Base-by-base conservation (phyloP, 2,888 invertebrate species). In the Pyralis farinalis region DNA sequence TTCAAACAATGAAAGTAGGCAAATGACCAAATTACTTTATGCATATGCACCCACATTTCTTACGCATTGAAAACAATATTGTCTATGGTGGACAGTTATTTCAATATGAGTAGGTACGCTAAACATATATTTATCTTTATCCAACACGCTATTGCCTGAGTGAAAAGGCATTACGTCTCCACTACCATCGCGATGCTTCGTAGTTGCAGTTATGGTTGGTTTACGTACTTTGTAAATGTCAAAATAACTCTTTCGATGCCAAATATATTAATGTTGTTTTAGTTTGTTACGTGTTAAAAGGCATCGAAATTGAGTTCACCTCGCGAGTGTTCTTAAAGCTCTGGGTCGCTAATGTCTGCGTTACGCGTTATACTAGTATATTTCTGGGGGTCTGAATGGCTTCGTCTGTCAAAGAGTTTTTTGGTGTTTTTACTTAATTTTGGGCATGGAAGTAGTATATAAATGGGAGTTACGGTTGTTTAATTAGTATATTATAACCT, bases 171-270 rank as follows among this genome's bases (percentile, higher is more conserved):
- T 16, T 33, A 30, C 22, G 10, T 30, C 20, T 30, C 21, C 30
- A 30, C 21, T 22, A 22, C 8, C 6, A 8, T 11, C 1, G 16
- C 9, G 22, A 6, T 37, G 30, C 11, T 37, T 12, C 21, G 16
- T 16, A 16, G 16, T 16, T 16, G 16, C 16, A 16, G 2, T 9
- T 25, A 32, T 12, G 7, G 3, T 4, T 2, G 33, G 27, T 33
- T 39, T 39, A 39, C 39, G 39, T 59, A 59, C 58, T 59, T 58
- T 42, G 50, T 59, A 66, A 59, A 67, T 58, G 72, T 72, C 73
- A 72, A 71, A 72, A 71, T 81, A 82, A 71, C 83, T 85, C 83
- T 84, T 85, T 85, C 72, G 82, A 82, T 84, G 85, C 81, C 61
- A 84, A 80, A 71, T 75, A 67, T 69, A 58, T 60, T 67, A 61